phyloP scores from a whole-genome alignment of 2,888 invertebrate species.

The Drosophila conformis region DNA sequence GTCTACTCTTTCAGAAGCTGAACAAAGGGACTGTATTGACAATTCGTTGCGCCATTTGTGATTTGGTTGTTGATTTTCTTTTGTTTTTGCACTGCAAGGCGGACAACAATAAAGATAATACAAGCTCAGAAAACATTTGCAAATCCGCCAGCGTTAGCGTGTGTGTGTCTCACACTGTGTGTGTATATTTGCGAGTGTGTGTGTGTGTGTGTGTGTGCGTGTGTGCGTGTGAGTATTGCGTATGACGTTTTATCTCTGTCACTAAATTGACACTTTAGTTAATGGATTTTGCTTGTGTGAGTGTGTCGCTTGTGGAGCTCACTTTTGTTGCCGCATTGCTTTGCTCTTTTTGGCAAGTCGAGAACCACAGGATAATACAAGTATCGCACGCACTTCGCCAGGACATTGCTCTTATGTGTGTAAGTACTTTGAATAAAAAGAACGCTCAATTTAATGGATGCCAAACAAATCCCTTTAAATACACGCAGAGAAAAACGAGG shows the following conservation, averaged over 20 bases:
- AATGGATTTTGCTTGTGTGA: constrained; percentile 80
- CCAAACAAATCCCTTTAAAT: constrained; percentile 69
- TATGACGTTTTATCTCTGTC: constrained; percentile 83
- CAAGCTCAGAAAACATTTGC: constrained; percentile 23
- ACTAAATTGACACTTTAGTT: constrained; percentile 84
- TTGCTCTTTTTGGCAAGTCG: constrained; percentile 51
- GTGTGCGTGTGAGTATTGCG: constrained; percentile 42
- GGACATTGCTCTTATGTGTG: constrained; percentile 53
- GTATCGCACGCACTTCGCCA: constrained; percentile 56
- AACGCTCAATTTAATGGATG: constrained; percentile 79
- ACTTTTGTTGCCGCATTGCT: constrained; percentile 44
- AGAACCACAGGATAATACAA: constrained; percentile 32
- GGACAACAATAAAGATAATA: constrained; percentile 38
- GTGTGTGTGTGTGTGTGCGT: constrained; percentile 23
- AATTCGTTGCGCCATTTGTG: constrained; percentile 10
- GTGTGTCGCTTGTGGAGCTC: constrained; percentile 58
- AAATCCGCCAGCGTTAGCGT: constrained; percentile 23
- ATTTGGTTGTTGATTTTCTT: constrained; percentile 18
- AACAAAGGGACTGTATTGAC: constrained; percentile 11
- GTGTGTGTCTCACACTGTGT: neutral
- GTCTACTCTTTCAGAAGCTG: neutral
- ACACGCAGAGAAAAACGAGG: constrained; percentile 19
- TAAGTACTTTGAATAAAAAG: constrained; percentile 77
- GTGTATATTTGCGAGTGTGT: constrained; percentile 5
- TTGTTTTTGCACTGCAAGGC: constrained; percentile 35